Evolutionary conservation across 1,140 invertebrate genomes (phyloP).

Genomic region (Riptortus pedestris): DNA sequence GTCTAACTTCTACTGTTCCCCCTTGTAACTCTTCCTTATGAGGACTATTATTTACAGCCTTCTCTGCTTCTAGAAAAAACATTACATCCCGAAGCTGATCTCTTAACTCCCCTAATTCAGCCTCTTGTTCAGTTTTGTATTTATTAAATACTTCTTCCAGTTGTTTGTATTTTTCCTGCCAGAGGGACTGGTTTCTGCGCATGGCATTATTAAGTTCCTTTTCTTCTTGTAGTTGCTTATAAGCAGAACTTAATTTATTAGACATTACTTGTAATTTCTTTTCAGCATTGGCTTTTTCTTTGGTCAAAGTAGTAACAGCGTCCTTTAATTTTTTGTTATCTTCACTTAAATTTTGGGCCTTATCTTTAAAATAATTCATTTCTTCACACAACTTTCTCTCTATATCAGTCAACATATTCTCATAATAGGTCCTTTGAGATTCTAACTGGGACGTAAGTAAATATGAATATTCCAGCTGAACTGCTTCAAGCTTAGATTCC

Average conservation of each 20-base stretch:
- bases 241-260: constrained; percentile 46
- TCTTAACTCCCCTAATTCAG: constrained; percentile 68
- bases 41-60: constrained; percentile 38
- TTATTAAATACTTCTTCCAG: constrained; percentile 52
- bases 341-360: constrained; percentile 36
- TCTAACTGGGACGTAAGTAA: constrained; percentile 94
- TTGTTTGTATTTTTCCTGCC: constrained; percentile 55
- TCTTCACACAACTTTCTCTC: constrained; percentile 44
- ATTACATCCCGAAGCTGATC: constrained; percentile 91
- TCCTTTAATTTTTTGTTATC: constrained; percentile 39
- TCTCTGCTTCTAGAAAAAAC: constrained; percentile 87
- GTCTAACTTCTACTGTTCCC: constrained; percentile 55
- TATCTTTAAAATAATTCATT: constrained; percentile 43
- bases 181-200: constrained; percentile 62
- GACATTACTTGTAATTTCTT: constrained; percentile 36
- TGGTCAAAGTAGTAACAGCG: constrained; percentile 16
- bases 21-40: constrained; percentile 56
- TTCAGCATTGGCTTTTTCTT: constrained; percentile 29
- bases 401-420: constrained; percentile 61
- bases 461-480: constrained; percentile 93
- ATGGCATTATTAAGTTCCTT: constrained; percentile 63
- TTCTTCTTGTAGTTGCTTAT: constrained; percentile 65
- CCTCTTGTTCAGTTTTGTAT: constrained; percentile 44
- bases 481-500: constrained; percentile 84
- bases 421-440: constrained; percentile 85